Evolutionary conservation across 2,888 invertebrate species (phyloP).

Genomic region (Heliconius erato): DNA sequence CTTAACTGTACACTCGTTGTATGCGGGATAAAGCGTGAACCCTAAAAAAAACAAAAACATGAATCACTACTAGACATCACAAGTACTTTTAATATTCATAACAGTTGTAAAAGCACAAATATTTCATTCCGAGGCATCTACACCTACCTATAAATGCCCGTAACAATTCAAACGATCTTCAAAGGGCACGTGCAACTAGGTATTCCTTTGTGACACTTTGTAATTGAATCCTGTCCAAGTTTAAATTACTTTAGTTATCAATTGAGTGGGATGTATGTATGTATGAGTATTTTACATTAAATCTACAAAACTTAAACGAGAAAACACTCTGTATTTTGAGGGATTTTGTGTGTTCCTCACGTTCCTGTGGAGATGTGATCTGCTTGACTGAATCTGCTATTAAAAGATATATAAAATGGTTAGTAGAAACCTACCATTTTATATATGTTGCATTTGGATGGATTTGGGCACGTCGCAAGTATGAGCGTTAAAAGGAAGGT

Average conservation of each 20-base stretch:
- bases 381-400: too few relatives aligned
- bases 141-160: neutral
- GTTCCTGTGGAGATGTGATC: too few relatives aligned
- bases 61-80: neutral
- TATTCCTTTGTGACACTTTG: slow-evolving; percentile 21
- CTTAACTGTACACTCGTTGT: neutral
- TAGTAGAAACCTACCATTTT: too few relatives aligned
- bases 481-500: too few relatives aligned
- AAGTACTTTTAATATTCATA: neutral
- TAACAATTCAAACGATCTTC: slow-evolving; percentile 8
- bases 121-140: neutral
- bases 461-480: too few relatives aligned
- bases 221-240: neutral
- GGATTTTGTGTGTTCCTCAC: too few relatives aligned
- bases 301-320: too few relatives aligned
- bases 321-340: too few relatives aligned
- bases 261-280: neutral
- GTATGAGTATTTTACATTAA: neutral
- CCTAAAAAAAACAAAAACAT: neutral
- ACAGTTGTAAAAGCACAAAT: neutral
- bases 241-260: neutral
- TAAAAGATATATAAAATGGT: too few relatives aligned
- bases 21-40: neutral
- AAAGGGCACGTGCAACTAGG: neutral
- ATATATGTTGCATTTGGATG: too few relatives aligned